These are phyloP conservation scores for Poeciliopsis occidentalis DNA, from an alignment of 2,113 vertebrate genomes.

Conservation along the genomic window DNA sequence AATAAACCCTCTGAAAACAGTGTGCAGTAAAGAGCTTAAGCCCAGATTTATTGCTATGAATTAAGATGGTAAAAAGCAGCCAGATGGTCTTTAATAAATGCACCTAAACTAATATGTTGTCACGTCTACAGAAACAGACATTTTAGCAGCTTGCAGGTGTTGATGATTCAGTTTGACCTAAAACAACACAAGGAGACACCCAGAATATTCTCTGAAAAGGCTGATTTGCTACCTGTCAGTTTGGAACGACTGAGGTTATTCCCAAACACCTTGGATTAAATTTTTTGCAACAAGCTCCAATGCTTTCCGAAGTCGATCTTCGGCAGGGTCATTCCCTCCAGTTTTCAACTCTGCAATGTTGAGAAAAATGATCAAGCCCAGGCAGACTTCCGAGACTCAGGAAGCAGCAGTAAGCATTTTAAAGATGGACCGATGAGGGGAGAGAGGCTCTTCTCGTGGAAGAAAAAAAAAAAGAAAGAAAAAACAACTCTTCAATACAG, in stretches of 20 bases:
- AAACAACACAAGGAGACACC: neutral
- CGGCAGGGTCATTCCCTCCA: neutral
- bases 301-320: neutral
- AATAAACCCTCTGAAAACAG: no score
- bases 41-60: neutral
- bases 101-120: neutral
- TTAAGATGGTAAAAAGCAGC: neutral
- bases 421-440: neutral
- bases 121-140: neutral
- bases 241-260: neutral
- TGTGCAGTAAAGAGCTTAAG: no score
- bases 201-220: neutral
- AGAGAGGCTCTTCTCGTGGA: neutral
- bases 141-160: neutral
- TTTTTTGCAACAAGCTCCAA: neutral
- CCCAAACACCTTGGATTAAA: neutral
- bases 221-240: neutral
- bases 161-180: neutral
- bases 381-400: neutral
- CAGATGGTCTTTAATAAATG: neutral
- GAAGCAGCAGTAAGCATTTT: neutral
- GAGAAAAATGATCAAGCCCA: neutral
- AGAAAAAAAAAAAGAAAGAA: neutral
- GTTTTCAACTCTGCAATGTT: neutral
- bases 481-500: neutral